phyloP scores from a whole-genome alignment of 2,888 invertebrate genomes.

The Cerastoderma edule region DNA sequence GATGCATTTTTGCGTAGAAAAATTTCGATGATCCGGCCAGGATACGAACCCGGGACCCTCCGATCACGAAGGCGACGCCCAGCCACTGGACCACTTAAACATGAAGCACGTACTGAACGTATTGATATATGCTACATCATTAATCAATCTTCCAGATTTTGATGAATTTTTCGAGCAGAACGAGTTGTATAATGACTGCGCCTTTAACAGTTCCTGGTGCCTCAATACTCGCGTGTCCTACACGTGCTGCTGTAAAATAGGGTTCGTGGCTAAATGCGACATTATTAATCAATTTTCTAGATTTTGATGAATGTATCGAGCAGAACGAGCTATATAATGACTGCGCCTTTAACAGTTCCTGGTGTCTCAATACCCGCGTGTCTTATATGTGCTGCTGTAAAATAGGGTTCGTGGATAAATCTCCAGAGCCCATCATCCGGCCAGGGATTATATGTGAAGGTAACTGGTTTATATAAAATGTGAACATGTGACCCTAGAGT shows the following conservation, averaged over 20 bases:
- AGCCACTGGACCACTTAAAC: too few relatives aligned
- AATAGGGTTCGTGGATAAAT: slow-evolving; percentile 46
- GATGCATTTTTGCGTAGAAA: too few relatives aligned
- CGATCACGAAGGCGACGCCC: too few relatives aligned
- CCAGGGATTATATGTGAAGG: slow-evolving; percentile 56
- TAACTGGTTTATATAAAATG: slow-evolving; percentile 22
- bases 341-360: slow-evolving; percentile 43
- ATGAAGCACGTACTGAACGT: too few relatives aligned
- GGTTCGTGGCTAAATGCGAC: too few relatives aligned
- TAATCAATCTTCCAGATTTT: slow-evolving; percentile 43
- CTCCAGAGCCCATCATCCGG: slow-evolving; percentile 40
- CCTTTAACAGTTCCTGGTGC: slow-evolving; percentile 50
- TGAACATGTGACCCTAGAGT: too few relatives aligned
- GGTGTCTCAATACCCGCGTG: slow-evolving; percentile 57
- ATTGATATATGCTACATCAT: too few relatives aligned
- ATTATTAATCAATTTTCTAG: slow-evolving; percentile 26
- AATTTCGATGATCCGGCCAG: too few relatives aligned
- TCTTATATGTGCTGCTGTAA: slow-evolving; percentile 64
- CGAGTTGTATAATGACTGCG: slow-evolving; percentile 41
- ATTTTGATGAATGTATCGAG: slow-evolving; percentile 58
- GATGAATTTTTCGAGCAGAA: slow-evolving; percentile 53
- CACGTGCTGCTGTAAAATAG: slow-evolving; percentile 60
- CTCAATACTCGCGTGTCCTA: slow-evolving; percentile 56
- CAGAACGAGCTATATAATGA: slow-evolving; percentile 36
- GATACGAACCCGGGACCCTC: too few relatives aligned